phyloP scores from a whole-genome alignment of 2,113 vertebrate species.

The Apteryx owenii region DNA sequence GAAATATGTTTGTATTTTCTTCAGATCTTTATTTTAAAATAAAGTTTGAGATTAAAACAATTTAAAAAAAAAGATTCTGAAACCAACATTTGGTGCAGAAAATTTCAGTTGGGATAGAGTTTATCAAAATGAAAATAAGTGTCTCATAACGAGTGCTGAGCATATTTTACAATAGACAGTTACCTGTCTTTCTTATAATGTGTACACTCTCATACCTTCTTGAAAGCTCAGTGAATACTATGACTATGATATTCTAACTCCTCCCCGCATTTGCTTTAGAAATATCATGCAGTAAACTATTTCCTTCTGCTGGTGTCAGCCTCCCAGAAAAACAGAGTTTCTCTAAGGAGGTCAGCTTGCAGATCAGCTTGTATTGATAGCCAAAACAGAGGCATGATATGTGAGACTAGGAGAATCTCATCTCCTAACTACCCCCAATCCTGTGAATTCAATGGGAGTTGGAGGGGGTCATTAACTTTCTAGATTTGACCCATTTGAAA shows the following conservation, averaged over 20 bases:
- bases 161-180: background rate
- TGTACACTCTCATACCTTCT: background rate
- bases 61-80: background rate
- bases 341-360: background rate
- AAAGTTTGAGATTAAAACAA: background rate
- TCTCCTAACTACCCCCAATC: background rate
- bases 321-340: background rate
- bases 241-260: background rate
- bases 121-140: background rate
- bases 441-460: background rate
- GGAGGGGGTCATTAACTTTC: background rate
- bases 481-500: background rate
- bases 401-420: background rate
- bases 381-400: background rate
- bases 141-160: background rate
- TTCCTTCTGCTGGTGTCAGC: background rate
- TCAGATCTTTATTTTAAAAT: background rate
- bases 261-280: background rate
- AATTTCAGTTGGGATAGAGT: background rate
- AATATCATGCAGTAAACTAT: background rate
- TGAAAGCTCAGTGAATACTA: background rate
- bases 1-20: background rate
- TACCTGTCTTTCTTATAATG: background rate
- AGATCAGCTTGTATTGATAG: background rate
- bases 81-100: background rate